A percentile compares a stretch with the other conserved stretches of the same genome.
Evolutionary conservation across 2,888 invertebrate genomes (phyloP).

Genomic region (Epirrita christyi): DNA sequence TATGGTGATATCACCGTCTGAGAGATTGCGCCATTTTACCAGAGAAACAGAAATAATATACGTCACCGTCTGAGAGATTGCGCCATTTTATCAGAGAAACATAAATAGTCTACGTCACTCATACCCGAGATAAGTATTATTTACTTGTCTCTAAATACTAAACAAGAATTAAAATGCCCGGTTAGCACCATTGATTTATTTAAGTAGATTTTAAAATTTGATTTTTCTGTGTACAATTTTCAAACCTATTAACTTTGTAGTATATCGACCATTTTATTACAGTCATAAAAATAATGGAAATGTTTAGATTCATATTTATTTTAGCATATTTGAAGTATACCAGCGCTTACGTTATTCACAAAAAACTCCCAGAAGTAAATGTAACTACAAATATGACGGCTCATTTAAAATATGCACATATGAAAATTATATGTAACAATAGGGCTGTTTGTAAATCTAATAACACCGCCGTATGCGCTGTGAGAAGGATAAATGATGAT

Average conservation of each 20-base stretch:
- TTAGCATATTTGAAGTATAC: conserved; percentile 9
- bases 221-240: not conserved
- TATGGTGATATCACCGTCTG: too few relatives aligned
- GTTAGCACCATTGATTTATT: too few relatives aligned
- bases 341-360: conserved; percentile 4
- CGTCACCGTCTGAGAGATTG: too few relatives aligned
- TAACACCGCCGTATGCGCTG: conserved; percentile 48
- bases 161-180: too few relatives aligned
- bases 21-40: too few relatives aligned
- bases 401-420: conserved; percentile 47
- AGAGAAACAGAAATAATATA: too few relatives aligned
- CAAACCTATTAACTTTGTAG: not conserved
- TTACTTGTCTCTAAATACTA: too few relatives aligned
- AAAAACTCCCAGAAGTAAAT: conserved; percentile 33
- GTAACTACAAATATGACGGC: conserved; percentile 21
- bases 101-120: too few relatives aligned
- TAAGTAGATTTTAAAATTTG: too few relatives aligned
- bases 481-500: conserved; percentile 37
- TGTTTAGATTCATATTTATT: conserved; percentile 6
- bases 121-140: too few relatives aligned
- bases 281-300: conserved; percentile 12
- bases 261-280: not conserved
- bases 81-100: too few relatives aligned
- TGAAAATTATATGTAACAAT: conserved; percentile 45
- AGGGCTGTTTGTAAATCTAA: conserved; percentile 49